A percentile compares a stretch with the other conserved stretches of the same genome.
phyloP scores from a whole-genome alignment of 1,140 invertebrate genomes.

The Lepidurus packardi region DNA sequence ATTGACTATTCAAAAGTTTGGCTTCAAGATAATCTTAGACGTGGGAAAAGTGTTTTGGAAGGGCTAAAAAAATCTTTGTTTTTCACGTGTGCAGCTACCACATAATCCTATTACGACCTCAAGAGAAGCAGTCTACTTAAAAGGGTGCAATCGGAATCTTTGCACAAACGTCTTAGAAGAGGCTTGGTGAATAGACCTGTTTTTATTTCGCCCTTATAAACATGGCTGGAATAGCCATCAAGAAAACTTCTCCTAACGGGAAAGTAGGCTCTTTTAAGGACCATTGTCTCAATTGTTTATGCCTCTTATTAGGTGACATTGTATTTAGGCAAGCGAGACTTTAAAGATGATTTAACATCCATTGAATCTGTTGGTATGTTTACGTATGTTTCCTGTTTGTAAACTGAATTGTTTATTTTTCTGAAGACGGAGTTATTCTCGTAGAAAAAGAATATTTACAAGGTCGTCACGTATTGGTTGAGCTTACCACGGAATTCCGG shows the following conservation, averaged over 20 bases:
- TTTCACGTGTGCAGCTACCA: neutral
- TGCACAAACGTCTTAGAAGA: neutral
- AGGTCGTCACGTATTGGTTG: conserved; percentile 53
- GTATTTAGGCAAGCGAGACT: neutral
- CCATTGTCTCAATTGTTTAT: neutral
- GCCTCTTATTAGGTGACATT: neutral
- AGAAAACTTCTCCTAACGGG: neutral
- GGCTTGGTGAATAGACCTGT: neutral
- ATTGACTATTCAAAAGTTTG: too few species aligned
- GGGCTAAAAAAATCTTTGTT: too few species aligned
- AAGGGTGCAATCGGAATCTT: neutral
- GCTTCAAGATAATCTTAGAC: too few species aligned
- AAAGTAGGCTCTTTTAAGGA: neutral
- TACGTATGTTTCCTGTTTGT: too few species aligned
- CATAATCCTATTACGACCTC: neutral
- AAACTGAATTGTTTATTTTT: too few species aligned
- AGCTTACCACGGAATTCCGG: conserved; percentile 90
- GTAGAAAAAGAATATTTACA: neutral
- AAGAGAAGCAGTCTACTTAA: neutral
- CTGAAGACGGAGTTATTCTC: neutral
- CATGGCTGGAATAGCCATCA: neutral
- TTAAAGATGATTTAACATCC: neutral
- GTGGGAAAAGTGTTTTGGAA: too few species aligned
- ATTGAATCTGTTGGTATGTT: neutral
- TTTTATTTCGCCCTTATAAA: neutral